Percentiles rank a stretch among this genome's conserved stretches.
Conservation (phyloP, 2,888 invertebrate species). For the Andrena marginata region DNA sequence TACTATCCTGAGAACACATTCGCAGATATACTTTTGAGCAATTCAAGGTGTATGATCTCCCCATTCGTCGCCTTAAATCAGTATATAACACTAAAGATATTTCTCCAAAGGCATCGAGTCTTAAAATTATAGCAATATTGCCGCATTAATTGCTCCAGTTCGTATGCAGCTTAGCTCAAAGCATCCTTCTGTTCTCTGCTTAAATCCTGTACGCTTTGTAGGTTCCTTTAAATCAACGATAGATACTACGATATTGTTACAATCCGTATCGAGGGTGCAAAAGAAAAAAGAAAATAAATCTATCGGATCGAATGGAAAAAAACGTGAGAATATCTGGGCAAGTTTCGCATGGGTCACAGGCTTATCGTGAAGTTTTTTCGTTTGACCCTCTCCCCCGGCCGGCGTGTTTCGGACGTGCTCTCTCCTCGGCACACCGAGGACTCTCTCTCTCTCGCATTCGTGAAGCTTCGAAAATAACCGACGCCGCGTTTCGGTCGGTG, state of each 20-base stretch:
- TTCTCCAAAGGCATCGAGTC: background rate
- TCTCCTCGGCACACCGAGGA: background rate
- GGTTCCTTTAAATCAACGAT: background rate
- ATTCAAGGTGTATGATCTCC: background rate
- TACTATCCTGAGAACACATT: no score
- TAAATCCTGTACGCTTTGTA: background rate
- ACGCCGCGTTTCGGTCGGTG: background rate
- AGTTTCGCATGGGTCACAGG: background rate
- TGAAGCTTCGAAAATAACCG: constrained; percentile 9
- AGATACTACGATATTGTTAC: background rate
- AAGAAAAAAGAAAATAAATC: background rate
- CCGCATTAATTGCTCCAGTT: background rate
- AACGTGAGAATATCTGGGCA: constrained; percentile 10
- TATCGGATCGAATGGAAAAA: constrained; percentile 4
- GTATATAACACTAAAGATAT: background rate
- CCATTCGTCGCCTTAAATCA: background rate
- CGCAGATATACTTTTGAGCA: background rate
- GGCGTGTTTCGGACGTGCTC: background rate
- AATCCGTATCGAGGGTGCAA: background rate
- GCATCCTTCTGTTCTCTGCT: background rate
- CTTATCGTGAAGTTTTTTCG: constrained; percentile 9
- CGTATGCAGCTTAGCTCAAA: background rate
- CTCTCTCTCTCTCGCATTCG: constrained; percentile 6
- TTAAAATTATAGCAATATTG: no score
- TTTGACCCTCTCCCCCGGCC: background rate